phyloP scores from a whole-genome alignment of 2,113 vertebrate species.

The Channa maculata region DNA sequence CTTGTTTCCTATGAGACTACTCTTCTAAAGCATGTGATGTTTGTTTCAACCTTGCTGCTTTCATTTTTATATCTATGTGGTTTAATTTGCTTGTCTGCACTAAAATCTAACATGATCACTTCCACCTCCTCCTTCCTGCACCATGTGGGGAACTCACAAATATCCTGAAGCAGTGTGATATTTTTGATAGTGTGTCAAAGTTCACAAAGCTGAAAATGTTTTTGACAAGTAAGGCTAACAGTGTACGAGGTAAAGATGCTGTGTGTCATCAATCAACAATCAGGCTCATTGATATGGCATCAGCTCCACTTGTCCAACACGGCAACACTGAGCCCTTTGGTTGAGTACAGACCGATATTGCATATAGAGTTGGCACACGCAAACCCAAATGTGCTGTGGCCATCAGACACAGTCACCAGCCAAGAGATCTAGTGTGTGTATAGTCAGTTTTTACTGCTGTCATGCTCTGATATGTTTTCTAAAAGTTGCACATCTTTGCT shows the following conservation, averaged over 20 bases:
- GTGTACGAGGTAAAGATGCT: background rate
- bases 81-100: slow-evolving; percentile 6
- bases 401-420: background rate
- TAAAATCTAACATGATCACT: background rate
- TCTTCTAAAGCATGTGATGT: slow-evolving; percentile 47
- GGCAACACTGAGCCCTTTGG: slow-evolving; percentile 42
- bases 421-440: no score
- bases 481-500: background rate
- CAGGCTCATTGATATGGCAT: slow-evolving; percentile 8
- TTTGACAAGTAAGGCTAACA: background rate
- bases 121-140: background rate
- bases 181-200: slow-evolving; percentile 2
- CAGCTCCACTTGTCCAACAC: background rate
- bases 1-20: background rate
- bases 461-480: background rate
- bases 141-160: slow-evolving; percentile 13
- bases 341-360: slow-evolving; percentile 1
- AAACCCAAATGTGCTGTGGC: background rate
- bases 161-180: background rate
- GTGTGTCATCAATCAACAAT: slow-evolving; percentile 6
- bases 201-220: background rate
- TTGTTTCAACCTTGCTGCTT: slow-evolving; percentile 31
- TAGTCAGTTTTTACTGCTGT: background rate
- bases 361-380: background rate
- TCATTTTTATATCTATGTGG: background rate